Conservation (phyloP, 2,797 vertebrate genomes). For the Myotis myotis region DNA sequence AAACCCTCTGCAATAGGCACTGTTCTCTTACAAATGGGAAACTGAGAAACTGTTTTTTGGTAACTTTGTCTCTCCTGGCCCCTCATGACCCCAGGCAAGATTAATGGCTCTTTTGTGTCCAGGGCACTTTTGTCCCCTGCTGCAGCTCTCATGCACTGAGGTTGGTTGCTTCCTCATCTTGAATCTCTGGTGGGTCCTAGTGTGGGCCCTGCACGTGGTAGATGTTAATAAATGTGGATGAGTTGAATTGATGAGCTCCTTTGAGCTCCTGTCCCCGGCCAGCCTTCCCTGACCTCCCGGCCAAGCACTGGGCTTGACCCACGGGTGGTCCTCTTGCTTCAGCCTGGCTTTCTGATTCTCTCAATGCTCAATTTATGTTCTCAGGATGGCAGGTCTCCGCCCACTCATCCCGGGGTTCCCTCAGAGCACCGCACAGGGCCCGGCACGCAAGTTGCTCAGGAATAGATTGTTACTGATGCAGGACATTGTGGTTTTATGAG, state of each 20-base stretch:
- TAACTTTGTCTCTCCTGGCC: not conserved
- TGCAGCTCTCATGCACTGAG: not conserved
- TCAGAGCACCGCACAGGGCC: not conserved
- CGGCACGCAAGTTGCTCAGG: not conserved
- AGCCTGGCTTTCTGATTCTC: not conserved
- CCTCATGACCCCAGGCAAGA: not conserved
- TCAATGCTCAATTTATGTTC: not conserved
- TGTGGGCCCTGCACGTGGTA: not conserved
- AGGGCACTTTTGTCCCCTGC: not conserved
- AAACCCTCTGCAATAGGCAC: not conserved
- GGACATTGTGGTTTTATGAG: fast-evolving
- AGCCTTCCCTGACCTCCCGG: not conserved
- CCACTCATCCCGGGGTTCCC: not conserved
- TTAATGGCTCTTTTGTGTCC: not conserved
- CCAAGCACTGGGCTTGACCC: not conserved
- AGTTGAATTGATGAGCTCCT: not conserved
- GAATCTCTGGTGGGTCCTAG: not conserved
- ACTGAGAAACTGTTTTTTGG: not conserved
- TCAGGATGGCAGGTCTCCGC: not conserved
- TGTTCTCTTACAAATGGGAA: not conserved
- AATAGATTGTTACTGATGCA: fast-evolving
- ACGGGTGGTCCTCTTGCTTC: not conserved
- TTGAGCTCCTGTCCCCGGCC: not conserved
- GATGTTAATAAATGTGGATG: not conserved
- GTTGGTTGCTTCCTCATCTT: not conserved